Percentiles rank a stretch among this genome's conserved stretches.
These are phyloP conservation scores for Auanema sp. DNA, from an alignment of 2,888 invertebrate genomes.

Conservation along the genomic window DNA sequence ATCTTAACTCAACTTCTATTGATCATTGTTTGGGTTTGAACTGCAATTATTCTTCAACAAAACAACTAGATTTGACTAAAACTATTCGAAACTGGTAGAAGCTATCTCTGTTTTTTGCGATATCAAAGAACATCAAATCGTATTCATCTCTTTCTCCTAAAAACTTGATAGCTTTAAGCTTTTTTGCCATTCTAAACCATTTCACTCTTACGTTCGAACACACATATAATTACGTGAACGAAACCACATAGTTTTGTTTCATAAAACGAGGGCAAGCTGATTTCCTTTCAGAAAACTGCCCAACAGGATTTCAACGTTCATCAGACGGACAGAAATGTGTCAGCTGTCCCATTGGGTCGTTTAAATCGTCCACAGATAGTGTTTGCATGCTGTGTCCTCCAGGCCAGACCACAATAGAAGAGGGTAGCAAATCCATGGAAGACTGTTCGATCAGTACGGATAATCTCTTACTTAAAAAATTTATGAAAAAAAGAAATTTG, in stretches of 20 bases:
- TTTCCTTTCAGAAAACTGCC: conserved; percentile 34
- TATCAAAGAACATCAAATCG: not conserved
- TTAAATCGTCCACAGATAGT: conserved; percentile 33
- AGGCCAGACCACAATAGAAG: conserved; percentile 38
- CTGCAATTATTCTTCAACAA: not conserved
- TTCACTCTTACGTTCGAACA: not conserved
- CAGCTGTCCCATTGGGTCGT: conserved; percentile 42
- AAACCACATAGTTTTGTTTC: not conserved
- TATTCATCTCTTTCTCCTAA: not conserved
- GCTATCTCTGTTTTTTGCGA: too few relatives aligned
- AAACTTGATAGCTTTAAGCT: not conserved
- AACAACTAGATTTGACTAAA: not conserved
- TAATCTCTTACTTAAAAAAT: not conserved
- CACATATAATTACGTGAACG: not conserved
- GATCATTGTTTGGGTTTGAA: conserved; percentile 36
- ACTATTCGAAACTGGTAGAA: not conserved
- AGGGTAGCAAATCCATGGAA: conserved; percentile 32
- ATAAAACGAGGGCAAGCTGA: conserved; percentile 2
- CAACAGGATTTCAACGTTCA: conserved; percentile 35
- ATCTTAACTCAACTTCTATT: conserved; percentile 34
- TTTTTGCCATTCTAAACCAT: not conserved
- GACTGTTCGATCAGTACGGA: conserved; percentile 34
- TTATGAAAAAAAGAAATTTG: not conserved
- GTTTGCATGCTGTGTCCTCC: conserved; percentile 48
- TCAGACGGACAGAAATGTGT: conserved; percentile 35